Base-by-base conservation (phyloP, 1,140 invertebrate genomes). In the Drosophila takahashii region DNA sequence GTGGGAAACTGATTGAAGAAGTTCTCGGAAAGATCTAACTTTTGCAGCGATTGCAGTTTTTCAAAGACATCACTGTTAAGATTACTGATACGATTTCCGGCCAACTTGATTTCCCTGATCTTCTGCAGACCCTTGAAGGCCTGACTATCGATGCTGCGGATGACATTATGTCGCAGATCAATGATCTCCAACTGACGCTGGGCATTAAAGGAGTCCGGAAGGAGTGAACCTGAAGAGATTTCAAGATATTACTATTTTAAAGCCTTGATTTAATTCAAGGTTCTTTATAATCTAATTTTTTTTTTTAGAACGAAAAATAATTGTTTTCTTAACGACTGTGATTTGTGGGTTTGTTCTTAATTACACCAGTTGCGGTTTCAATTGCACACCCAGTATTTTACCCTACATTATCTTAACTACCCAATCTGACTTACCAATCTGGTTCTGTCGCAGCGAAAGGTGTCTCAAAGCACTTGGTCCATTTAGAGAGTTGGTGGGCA, bases 11-110 rank as follows among this genome's bases (percentile, higher is more conserved):
- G 95, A 6, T 93, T 93, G 15, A 98, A 95, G 81, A 97, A 97
- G 92, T 98, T 98, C 78, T 96, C 95, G 0, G 97, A 97, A 5
- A 98, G 92, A 92, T 98, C 96, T 59, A 98, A 92, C 64, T 95
- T 94, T 69, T 97, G 94, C 27, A 98, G 92, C 56, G 94, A 95
- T 66, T 95, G 94, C 4, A 96, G 94, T 52, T 96, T 96, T 93
- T 96, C 89, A 26, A 92, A 97, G 44, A 96, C 95, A 81, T 97
- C 96, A 85, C 96, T 96, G 90, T 97, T 97, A 81, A 97, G 94
- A 69, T 95, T 95, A 2, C 93, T 93, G 1, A 97, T 93, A 65
- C 95, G 94, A 92, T 98, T 98, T 64, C 95, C 94, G 0, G 95
- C 94, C 5, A 98, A 92, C 79, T 96, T 95, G 5, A 98, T 93